Conservation (phyloP, 2,113 vertebrate genomes). For the Rhabdomys dilectus region DNA sequence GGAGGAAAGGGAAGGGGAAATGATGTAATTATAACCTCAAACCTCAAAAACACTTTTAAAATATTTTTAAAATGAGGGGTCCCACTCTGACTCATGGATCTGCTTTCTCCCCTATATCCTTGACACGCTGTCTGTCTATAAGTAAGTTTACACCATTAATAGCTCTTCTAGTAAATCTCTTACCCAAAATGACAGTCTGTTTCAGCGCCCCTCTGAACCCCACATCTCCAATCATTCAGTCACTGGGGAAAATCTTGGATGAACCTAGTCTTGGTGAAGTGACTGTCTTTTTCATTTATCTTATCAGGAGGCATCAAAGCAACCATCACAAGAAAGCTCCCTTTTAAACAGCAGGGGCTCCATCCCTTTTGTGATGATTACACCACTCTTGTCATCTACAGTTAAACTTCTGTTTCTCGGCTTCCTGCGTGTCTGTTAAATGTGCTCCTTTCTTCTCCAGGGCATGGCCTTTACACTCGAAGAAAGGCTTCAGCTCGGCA, state of each 20-base stretch:
- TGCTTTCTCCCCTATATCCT: background rate
- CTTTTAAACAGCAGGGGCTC: background rate
- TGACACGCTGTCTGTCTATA: background rate
- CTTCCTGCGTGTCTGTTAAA: background rate
- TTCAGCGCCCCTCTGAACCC: background rate
- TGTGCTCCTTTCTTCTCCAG: constrained; percentile 83
- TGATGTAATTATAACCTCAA: background rate
- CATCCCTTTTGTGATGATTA: background rate
- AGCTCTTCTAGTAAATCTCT: background rate
- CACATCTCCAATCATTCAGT: background rate
- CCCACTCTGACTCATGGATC: background rate
- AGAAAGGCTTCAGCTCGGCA: constrained; percentile 96
- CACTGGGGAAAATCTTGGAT: constrained; percentile 38
- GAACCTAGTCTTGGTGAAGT: background rate
- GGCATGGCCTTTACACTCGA: constrained; percentile 98
- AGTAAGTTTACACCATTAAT: background rate
- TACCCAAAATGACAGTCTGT: background rate
- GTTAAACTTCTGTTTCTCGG: background rate
- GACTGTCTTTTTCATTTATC: background rate
- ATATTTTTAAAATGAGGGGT: background rate
- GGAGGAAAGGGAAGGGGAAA: background rate
- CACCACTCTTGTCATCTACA: background rate
- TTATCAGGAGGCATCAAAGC: background rate
- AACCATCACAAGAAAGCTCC: background rate
- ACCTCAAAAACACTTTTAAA: background rate